Evolutionary conservation across 2,113 vertebrate genomes (phyloP).

Genomic region (Bos javanicus): DNA sequence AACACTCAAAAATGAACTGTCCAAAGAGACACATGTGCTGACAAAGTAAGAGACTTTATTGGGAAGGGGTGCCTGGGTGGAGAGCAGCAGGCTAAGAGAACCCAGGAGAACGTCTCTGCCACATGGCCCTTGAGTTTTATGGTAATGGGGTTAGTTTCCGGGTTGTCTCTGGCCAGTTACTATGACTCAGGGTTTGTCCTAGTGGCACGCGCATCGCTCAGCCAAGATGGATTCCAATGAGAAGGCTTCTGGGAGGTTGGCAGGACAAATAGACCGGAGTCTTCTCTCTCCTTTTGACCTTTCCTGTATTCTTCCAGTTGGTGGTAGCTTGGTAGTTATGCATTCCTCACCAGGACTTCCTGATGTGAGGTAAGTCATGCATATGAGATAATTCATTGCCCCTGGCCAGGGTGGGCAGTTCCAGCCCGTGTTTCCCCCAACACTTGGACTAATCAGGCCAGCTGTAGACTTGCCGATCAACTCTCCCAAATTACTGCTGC

Average conservation of each 20-base stretch:
- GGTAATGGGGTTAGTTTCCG: not conserved
- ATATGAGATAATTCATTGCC: not conserved
- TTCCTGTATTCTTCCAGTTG: not conserved
- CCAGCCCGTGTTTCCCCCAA: not conserved
- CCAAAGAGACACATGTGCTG: not conserved
- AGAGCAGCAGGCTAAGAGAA: not conserved
- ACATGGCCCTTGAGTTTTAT: not conserved
- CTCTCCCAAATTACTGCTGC: not conserved
- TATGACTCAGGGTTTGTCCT: not conserved
- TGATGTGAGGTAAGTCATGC: not conserved
- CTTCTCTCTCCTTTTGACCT: not conserved
- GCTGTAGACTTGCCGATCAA: not conserved
- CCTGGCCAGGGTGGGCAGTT: not conserved
- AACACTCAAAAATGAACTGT: not conserved
- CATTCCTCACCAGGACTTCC: not conserved
- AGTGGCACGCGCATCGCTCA: fast-evolving
- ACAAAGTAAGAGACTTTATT: not conserved
- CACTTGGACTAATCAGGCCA: not conserved
- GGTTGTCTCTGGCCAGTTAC: not conserved
- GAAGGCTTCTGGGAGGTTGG: not conserved
- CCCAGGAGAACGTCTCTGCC: not conserved
- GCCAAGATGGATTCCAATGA: not conserved
- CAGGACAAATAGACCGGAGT: not conserved
- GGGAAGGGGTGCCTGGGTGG: not conserved
- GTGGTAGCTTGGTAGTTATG: not conserved